phyloP scores from a whole-genome alignment of 1,140 invertebrate species.

The Drosophila melanogaster region Release_6_plus_ISO1_MT NT_037436.4:10446501-10447000 shows the following conservation, averaged over 20 bases:
- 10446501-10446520: too few relatives aligned
- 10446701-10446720: conserved; percentile 18
- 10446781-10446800: conserved; percentile 73
- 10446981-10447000: conserved; percentile 57
- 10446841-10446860: conserved; percentile 47
- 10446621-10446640: too few relatives aligned
- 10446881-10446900: conserved; percentile 56
- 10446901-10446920: neutral
- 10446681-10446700: neutral
- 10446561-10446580: too few relatives aligned
- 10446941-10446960: conserved; percentile 26
- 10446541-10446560: too few relatives aligned
- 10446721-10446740: conserved; percentile 70
- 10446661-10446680: neutral
- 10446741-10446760: conserved; percentile 76
- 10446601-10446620: too few relatives aligned
- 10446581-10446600: too few relatives aligned
- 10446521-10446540: too few relatives aligned
- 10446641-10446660: neutral
- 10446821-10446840: conserved; percentile 49
- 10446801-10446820: conserved; percentile 70
- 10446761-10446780: conserved; percentile 77
- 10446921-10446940: neutral
- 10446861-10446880: conserved; percentile 52
- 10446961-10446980: conserved; percentile 65